Base-by-base conservation (phyloP, 2,888 invertebrate genomes). In the Tanytarsus gracilentus region DNA sequence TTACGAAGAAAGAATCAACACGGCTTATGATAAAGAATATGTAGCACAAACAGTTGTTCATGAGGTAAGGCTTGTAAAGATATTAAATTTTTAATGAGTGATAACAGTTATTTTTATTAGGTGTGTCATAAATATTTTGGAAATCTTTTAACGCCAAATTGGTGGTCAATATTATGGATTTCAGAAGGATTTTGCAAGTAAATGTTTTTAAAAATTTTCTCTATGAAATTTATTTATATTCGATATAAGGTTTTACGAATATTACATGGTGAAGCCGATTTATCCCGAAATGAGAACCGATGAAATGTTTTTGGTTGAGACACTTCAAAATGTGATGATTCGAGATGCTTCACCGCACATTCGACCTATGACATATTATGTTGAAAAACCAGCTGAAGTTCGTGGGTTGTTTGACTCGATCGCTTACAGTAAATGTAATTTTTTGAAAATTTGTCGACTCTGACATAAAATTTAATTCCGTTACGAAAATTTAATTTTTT, bases 101-200 rank as follows among this genome's bases (percentile, higher is more conserved):
- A 11, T 11, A 30, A 3, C 5, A 3, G 3, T 30, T 9, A 30
- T 9, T 5, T n/a, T 14, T 40, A 18, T 18, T 1, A 58, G 58
- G 30, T 58, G 11, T 58, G 58, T 6, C 58, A 58, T 21, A 44
- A 48, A 48, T 58, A 48, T 29, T 30, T 58, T 11, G 58, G 58
- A 27, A 48, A 58, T 48, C 9, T 4, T n/a, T 2, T 48, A 2
- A 58, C 58, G 3, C 39, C 39, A 9, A 18, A 44, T 7, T 58
- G 44, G 44, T 58, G 44, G 44, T 14, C 7, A 8, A 29, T 48
- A 1, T 5, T 58, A 4, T 58, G 58, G 58, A 18, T 58, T 58
- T 39, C 58, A 8, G 58, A 58, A 48, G 58, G 58, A 29, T 58
- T 58, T 29, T 58, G 58, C 21, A 40, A 48, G 48, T 58, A 44